Percentiles rank a stretch among this genome's conserved stretches.
Conservation (phyloP, 1,140 invertebrate species). For the Drosophila cardini region DNA sequence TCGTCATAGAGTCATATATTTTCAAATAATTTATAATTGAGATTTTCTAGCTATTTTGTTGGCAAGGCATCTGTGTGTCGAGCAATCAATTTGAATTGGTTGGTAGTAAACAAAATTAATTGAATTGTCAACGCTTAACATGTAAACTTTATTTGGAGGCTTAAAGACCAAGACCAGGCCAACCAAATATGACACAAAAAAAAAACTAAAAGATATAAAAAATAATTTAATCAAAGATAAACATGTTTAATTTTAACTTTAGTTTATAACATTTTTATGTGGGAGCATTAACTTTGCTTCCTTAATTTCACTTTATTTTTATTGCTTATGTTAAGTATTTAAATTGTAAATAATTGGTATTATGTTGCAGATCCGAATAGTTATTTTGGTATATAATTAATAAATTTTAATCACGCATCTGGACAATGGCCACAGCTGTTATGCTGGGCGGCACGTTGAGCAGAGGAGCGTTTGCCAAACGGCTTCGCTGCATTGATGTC, state of each 20-base stretch:
- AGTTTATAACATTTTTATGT: neutral
- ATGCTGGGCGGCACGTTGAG: neutral
- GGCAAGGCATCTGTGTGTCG: constrained; percentile 17
- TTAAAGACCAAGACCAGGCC: constrained; percentile 25
- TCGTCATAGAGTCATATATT: neutral
- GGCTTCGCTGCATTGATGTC: constrained; percentile 58
- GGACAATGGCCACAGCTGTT: constrained; percentile 50
- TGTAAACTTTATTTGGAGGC: constrained; percentile 38
- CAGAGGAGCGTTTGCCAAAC: constrained; percentile 46
- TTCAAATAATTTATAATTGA: neutral
- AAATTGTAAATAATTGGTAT: constrained; percentile 1
- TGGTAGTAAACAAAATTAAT: constrained; percentile 63
- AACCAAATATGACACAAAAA: constrained; percentile 1
- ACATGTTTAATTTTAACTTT: neutral
- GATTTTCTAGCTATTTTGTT: neutral
- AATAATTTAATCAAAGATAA: constrained; percentile 1
- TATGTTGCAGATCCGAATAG: neutral
- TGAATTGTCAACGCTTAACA: constrained; percentile 68
- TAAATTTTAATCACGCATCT: neutral
- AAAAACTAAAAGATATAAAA: constrained; percentile 3
- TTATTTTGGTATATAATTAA: neutral
- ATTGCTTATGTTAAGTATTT: constrained; percentile 4
- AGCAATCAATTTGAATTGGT: neutral
- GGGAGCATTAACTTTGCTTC: neutral
- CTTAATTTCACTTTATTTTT: neutral